Evolutionary conservation across 2,113 vertebrate species (phyloP), one percentile per base, ranked within the genome.

Genomic region (Psettodes erumei): DNA sequence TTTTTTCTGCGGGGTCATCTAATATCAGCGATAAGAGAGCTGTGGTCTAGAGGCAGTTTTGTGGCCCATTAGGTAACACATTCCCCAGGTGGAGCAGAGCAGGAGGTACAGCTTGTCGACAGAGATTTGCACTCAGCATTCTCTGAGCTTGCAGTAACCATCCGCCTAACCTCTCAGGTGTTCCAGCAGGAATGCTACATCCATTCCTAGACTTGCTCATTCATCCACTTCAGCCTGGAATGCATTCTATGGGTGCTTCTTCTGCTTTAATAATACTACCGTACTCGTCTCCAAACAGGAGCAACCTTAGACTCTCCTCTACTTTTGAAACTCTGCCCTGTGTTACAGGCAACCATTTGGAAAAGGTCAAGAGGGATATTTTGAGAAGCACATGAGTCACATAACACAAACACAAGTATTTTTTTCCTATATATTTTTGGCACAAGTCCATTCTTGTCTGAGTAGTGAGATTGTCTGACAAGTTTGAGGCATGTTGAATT

Each of bases 41-140:
- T 83, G 85, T 53, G 80, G 89, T 89, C 89, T 90, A 81, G 80
- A 72, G 89, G 91, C 84, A 81, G 83, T 90, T 91, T 89, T 89
- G 88, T 88, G 90, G 84, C 79, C 87, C 88, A 88, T 92, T 92
- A 93, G 87, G 88, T 87, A 89, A 91, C 89, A 88, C 89, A 88
- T 90, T 92, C 90, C 84, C 89, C 82, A 89, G 90, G 88, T 90
- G 84, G 87, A 82, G 77, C 74, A 75, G 79, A 83, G 72, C 83
- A 85, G 80, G 87, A 87, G 82, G 82, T 73, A 62, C 82, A 82
- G 82, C 71, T 79, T 77, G 76, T 92, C 80, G 66, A 89, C 89
- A 86, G 80, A 91, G 88, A 93, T 91, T 91, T 88, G 87, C 87
- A 87, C 77, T 89, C 78, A 80, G 82, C 83, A 91, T 86, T 90